A percentile compares a stretch with the other conserved stretches of the same genome.
These are phyloP conservation scores for Mus spretus DNA, from an alignment of 2,797 vertebrate genomes.

Conservation along the genomic window DNA sequence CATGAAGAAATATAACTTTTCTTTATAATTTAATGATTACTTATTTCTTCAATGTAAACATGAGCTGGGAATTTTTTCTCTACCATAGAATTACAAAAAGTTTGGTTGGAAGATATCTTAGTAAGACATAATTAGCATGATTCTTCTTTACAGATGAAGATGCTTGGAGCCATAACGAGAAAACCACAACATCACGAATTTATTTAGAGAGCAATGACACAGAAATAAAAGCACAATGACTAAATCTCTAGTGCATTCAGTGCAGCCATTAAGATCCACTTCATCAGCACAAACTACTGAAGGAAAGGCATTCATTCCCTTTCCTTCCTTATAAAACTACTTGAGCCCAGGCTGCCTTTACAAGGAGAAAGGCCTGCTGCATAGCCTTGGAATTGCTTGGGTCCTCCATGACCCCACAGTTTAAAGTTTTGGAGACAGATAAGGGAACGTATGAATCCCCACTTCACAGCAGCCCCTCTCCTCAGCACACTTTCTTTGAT, in stretches of 20 bases:
- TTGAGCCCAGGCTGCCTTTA: not conserved
- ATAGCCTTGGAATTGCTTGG: not conserved
- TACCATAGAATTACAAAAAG: not conserved
- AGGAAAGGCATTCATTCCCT: not conserved
- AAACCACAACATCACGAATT: not conserved
- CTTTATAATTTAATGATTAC: conserved; percentile 35
- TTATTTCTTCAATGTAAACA: not conserved
- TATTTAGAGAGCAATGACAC: not conserved
- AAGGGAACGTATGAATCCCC: not conserved
- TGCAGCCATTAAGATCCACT: not conserved
- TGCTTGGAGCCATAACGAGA: not conserved
- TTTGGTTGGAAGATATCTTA: not conserved
- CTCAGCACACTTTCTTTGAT: not conserved
- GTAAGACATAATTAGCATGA: conserved; percentile 7
- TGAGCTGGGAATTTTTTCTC: not conserved
- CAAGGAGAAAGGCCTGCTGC: not conserved
- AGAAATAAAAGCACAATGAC: not conserved
- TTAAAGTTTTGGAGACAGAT: not conserved
- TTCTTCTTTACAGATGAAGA: not conserved
- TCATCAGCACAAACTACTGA: not conserved
- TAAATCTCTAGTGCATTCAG: not conserved
- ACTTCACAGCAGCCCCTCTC: not conserved
- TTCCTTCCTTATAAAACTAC: not conserved
- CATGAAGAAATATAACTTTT: not conserved
- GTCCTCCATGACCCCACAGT: not conserved